Base-by-base conservation (phyloP, 2,113 vertebrate species). In the Hipposideros armiger region DNA sequence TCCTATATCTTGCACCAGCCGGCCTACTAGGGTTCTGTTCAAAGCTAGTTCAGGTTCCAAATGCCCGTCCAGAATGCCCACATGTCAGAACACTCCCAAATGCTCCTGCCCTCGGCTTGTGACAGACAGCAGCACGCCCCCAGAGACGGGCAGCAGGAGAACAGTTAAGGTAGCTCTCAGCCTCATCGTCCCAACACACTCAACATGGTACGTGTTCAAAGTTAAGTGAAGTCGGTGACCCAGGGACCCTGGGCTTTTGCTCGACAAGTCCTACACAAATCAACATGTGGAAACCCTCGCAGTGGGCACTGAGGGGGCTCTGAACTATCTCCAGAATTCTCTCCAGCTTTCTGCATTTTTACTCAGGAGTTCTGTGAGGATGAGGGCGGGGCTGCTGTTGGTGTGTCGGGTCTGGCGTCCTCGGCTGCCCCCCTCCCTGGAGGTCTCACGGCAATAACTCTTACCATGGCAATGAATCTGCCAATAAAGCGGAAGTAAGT, bases 401-500 rank as follows among this genome's bases (percentile, higher is more conserved):
- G n/a, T 13, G 8, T 22, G 11, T 3, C 28, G 50, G 50, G 30
- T 8, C 64, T n/a, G 45, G n/a, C 72, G 70, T 62, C 69, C n/a
- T n/a, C 0, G 3, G 54, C 28, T 7, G 28, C 77, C 5, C 1
- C 17, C 42, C 64, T 22, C 67, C 30, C 36, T 20, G 42, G n/a
- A 58, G 30, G 50, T 30, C 80, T 76, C 24, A 2, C 13, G 26
- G 40, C 50, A 58, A 1, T 32, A 17, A 47, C 0, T 58, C 95
- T 96, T 96, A 99, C 99, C 99, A 99, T 99, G 93, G 99, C 99
- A 0, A 99, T 99, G 98, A 99, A 99, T 89, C 99, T 99, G 78
- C 99, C 99, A 7, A 99, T 99, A 98, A 99, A 99, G 96, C 99
- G 99, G 98, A 99, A 99, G 98, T 99, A 99, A 20, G 99, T 99